A percentile compares a stretch with the other conserved stretches of the same genome.
phyloP scores from a whole-genome alignment of 2,888 invertebrate species.

The Polymixis lichenea region DNA sequence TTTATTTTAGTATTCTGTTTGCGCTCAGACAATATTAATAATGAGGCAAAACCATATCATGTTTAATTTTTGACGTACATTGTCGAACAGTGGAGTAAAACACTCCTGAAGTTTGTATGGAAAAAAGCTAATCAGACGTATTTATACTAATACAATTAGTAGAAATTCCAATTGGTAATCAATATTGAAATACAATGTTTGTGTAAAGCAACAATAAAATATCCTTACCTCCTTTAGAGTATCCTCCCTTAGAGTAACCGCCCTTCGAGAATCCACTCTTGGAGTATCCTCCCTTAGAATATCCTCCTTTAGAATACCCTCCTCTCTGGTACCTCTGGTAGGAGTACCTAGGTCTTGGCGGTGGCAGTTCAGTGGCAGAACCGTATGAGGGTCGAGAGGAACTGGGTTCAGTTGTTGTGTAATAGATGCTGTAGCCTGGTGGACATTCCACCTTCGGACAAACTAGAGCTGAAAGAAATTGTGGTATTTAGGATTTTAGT shows the following conservation, averaged over 20 bases:
- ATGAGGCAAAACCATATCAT: no score
- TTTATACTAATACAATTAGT: not conserved
- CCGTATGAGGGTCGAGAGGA: conserved; percentile 90
- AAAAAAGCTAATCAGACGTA: not conserved
- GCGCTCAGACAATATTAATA: no score
- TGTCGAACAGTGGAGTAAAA: no score
- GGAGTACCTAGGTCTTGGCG: conserved; percentile 80
- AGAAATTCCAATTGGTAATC: not conserved
- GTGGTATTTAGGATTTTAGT: not conserved
- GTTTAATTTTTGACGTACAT: no score
- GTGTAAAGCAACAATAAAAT: not conserved
- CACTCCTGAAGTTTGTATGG: no score
- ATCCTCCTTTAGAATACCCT: conserved; percentile 76
- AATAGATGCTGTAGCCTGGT: conserved; percentile 90
- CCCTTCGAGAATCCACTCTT: conserved; percentile 75
- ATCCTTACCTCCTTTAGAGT: conserved; percentile 71
- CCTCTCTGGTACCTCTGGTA: conserved; percentile 75
- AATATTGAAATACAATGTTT: not conserved
- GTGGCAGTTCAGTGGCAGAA: conserved; percentile 90
- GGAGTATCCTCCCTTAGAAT: conserved; percentile 75
- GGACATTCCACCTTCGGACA: conserved; percentile 91
- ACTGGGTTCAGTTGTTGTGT: conserved; percentile 75
- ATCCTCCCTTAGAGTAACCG: conserved; percentile 78
- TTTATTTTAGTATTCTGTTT: no score
- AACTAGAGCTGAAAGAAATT: conserved; percentile 75